Evolutionary conservation across 2,113 vertebrate species (phyloP).

Genomic region (Barnardius zonarius): DNA sequence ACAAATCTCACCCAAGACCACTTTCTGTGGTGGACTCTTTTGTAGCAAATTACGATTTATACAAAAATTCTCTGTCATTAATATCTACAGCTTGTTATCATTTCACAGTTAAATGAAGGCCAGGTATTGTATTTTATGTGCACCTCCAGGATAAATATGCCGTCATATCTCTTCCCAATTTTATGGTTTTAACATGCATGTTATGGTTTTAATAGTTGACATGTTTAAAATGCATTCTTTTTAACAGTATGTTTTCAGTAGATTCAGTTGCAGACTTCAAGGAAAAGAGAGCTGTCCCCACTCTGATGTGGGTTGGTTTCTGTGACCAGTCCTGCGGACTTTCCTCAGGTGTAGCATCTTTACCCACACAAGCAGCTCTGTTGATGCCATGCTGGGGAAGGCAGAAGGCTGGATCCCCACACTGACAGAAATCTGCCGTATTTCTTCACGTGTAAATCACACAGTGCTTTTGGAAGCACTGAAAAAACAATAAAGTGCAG

Average conservation of each 20-base stretch:
- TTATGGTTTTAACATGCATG: neutral
- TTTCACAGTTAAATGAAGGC: slow-evolving; percentile 19
- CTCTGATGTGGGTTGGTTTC: neutral
- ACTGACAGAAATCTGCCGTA: accelerated
- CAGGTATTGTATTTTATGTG: neutral
- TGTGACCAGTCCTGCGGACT: accelerated
- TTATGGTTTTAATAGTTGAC: neutral
- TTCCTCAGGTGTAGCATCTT: accelerated
- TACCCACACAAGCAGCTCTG: neutral
- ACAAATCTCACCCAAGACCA: slow-evolving; percentile 49
- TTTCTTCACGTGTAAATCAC: neutral
- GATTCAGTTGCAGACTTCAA: neutral
- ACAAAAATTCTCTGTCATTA: slow-evolving; percentile 56
- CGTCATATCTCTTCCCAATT: neutral
- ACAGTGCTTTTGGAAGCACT: neutral
- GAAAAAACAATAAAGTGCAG: accelerated
- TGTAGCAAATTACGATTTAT: slow-evolving; percentile 56
- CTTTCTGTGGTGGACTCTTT: slow-evolving; percentile 28
- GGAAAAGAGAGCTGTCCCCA: neutral
- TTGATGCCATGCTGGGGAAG: neutral
- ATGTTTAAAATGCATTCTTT: neutral
- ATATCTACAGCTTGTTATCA: slow-evolving; percentile 25
- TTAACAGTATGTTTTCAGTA: neutral
- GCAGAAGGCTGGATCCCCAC: too few species aligned
- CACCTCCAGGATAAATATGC: neutral